Percentiles rank a stretch among this genome's conserved stretches.
Evolutionary conservation across 92 coral and sea anemone genomes (phyloP).

Genomic region (Blastomussa wellsi): DNA sequence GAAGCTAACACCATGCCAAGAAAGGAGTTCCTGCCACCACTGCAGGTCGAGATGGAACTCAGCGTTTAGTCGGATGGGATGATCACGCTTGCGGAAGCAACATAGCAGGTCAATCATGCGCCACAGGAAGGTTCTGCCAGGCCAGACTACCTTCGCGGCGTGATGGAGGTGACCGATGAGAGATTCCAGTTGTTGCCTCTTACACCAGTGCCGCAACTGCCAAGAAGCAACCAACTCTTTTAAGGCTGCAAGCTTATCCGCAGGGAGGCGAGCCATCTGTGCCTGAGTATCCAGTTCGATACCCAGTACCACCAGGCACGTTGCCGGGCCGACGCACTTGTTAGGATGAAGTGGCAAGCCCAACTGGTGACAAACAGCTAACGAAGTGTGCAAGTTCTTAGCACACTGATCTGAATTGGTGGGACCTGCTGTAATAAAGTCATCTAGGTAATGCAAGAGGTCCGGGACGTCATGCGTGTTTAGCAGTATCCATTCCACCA

Average conservation of each 20-base stretch:
- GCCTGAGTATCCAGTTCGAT: constrained; percentile 54
- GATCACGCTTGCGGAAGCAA: constrained; percentile 3
- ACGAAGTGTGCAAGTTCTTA: constrained; percentile 1
- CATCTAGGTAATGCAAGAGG: constrained; percentile 28
- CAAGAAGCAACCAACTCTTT: constrained; percentile 18
- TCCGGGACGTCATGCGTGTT: not conserved
- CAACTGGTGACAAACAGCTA: constrained; percentile 15
- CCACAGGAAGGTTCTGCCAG: constrained; percentile 19
- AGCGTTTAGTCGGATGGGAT: constrained; percentile 5
- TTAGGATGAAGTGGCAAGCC: constrained; percentile 50
- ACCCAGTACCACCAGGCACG: constrained; percentile 29
- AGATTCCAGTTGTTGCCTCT: constrained; percentile 13
- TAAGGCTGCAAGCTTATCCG: constrained; percentile 5
- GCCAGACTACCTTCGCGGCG: constrained; percentile 16
- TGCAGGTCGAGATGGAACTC: not conserved
- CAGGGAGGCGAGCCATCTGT: constrained; percentile 36
- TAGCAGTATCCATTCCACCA: constrained; percentile 28
- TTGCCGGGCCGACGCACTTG: constrained; percentile 46
- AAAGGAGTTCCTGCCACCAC: no score
- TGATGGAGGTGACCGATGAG: constrained; percentile 9
- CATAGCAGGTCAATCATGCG: constrained; percentile 3
- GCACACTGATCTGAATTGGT: not conserved
- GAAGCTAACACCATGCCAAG: constrained; percentile 8
- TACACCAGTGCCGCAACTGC: not conserved
- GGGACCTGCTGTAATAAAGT: constrained; percentile 1